Percentiles rank a stretch among this genome's conserved stretches.
These are phyloP conservation scores for Ailurus styani DNA, from an alignment of 2,113 vertebrate genomes.

Conservation along the genomic window DNA sequence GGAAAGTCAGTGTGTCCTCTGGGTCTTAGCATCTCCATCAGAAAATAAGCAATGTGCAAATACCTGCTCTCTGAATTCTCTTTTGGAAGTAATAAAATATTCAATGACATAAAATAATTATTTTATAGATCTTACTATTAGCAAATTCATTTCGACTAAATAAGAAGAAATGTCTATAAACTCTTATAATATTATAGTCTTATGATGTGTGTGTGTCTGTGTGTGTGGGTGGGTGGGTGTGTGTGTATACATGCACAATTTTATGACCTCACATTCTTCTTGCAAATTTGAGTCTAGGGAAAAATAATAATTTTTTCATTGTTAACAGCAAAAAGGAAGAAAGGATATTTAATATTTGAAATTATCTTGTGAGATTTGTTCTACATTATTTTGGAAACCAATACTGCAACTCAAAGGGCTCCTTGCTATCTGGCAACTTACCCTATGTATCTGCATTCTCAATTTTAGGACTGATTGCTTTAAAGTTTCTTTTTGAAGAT, in stretches of 20 bases:
- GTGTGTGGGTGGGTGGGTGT: too few relatives aligned
- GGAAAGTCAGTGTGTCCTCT: neutral
- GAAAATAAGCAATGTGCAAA: neutral
- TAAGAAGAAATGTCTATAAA: neutral
- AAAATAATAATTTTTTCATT: conserved; percentile 16
- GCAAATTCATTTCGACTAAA: neutral
- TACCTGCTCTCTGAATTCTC: neutral
- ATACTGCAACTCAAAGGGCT: neutral
- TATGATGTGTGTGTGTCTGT: neutral
- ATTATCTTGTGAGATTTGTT: neutral
- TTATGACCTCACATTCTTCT: neutral
- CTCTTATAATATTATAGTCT: neutral
- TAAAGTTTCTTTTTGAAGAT: neutral
- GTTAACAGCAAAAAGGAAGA: neutral
- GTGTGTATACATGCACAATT: neutral
- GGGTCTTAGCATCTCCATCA: neutral
- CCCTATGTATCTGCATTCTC: neutral
- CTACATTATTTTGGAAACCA: neutral
- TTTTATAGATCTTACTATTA: neutral
- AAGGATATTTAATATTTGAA: neutral
- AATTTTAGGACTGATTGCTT: neutral
- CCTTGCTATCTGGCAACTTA: neutral
- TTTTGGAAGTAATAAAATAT: neutral
- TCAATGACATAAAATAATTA: neutral
- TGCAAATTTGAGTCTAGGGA: neutral